Base-by-base conservation (phyloP, 2,888 invertebrate genomes). In the Chorisops tibialis region DNA sequence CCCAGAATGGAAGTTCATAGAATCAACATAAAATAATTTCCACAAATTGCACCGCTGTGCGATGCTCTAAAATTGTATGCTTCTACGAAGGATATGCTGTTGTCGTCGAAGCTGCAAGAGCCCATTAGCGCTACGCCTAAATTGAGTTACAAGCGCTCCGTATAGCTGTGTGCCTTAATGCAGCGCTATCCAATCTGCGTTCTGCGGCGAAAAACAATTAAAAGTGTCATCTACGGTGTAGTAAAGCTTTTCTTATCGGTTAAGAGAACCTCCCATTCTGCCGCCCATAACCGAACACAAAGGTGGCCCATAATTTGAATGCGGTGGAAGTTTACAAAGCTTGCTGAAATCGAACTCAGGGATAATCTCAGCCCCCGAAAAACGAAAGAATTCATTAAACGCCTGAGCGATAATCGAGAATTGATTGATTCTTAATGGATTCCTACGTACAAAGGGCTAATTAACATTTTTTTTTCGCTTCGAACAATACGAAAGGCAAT, bases 371-470 rank as follows among this genome's bases (percentile, higher is more conserved):
- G 56, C 56, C 30, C n/a, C 16, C 16, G 45, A 24, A 56, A n/a
- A 56, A 56, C 45, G 56, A 61, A 63, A 48, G 63, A 63, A 63
- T 63, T 61, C 63, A 63, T 63, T 63, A 63, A 63, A 63, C 56
- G 61, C 60, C 54, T 63, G 60, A 63, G 38, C 43, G 45, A 61
- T 63, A 63, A 63, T 63, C 63, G 63, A 56, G 60, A 63, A 63
- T 63, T 63, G 63, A 63, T 63, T 63, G 63, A 61, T 63, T 63
- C 63, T 59, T 61, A 63, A 63, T 63, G 63, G 60, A 63, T 63
- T 61, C 50, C 45, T 54, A 50, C 45, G 43, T 43, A 63, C 63
- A 63, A 63, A 63, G 63, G 60, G 61, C 60, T 63, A 63, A 63
- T 63, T 63, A 63, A 61, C 63, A 63, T 63, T 63, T 63, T 61